phyloP scores from a whole-genome alignment of 2,888 invertebrate species.

The Trissolcus brochymenae region DNA sequence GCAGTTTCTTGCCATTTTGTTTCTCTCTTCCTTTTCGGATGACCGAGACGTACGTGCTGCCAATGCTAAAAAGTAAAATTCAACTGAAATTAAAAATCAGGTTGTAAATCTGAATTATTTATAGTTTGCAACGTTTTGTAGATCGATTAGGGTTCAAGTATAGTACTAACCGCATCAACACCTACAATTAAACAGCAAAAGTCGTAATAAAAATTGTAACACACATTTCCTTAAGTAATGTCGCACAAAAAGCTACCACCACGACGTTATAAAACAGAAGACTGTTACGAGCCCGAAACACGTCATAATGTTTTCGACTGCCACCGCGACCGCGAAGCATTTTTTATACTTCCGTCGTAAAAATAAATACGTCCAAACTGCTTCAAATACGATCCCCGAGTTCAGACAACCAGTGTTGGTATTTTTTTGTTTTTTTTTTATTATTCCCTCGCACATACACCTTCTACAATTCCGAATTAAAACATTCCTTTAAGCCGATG shows the following conservation, averaged over 20 bases:
- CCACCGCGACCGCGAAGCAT: not conserved
- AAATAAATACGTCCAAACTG: slow-evolving; percentile 39
- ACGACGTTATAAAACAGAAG: slow-evolving; percentile 57
- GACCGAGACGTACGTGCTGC: too few relatives aligned
- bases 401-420: not conserved
- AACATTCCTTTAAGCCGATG: not conserved
- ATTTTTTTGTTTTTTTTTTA: not conserved
- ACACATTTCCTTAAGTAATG: slow-evolving; percentile 41
- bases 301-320: slow-evolving; percentile 55
- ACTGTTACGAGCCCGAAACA: slow-evolving; percentile 57
- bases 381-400: not conserved
- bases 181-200: slow-evolving; percentile 22
- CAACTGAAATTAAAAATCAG: too few relatives aligned
- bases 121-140: too few relatives aligned
- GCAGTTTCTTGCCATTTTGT: not conserved
- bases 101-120: too few relatives aligned
- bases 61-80: too few relatives aligned
- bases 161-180: slow-evolving; percentile 22
- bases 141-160: not conserved
- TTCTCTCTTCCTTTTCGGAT: too few relatives aligned
- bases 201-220: slow-evolving; percentile 33
- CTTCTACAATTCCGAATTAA: not conserved
- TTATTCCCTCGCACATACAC: not conserved
- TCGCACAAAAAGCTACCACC: slow-evolving; percentile 33
- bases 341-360: slow-evolving; percentile 38